A percentile compares a stretch with the other conserved stretches of the same genome.
Conservation (phyloP, 2,888 invertebrate species). For the Meta bourneti region DNA sequence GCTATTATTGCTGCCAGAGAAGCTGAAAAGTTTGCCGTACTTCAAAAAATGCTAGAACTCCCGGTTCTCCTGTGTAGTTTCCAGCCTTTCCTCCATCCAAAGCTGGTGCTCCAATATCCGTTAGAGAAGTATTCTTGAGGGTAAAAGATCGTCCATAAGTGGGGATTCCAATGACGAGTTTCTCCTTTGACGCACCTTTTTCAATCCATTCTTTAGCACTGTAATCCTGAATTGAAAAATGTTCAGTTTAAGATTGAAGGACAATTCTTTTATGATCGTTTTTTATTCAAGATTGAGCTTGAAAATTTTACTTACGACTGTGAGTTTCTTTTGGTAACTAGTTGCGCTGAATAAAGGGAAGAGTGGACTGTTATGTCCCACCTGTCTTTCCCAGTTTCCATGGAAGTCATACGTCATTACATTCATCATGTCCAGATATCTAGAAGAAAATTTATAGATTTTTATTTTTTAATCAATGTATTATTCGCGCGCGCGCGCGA, state of each 20-base stretch:
- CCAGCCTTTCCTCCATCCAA: conserved; percentile 92
- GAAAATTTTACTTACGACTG: conserved; percentile 86
- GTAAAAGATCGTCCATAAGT: conserved; percentile 96
- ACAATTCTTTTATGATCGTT: not conserved
- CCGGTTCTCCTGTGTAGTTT: conserved; percentile 94
- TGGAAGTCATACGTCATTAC: conserved; percentile 98
- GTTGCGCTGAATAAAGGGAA: conserved; percentile 93
- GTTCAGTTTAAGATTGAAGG: not conserved
- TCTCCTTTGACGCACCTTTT: conserved; percentile 95
- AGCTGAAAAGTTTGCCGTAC: conserved; percentile 79
- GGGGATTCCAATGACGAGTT: conserved; percentile 96
- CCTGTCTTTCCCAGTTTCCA: conserved; percentile 95
- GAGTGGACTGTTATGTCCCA: conserved; percentile 95
- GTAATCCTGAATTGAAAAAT: conserved; percentile 85
- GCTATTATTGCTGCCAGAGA: too few species aligned
- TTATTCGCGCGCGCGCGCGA: too few species aligned
- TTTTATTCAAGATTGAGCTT: not conserved
- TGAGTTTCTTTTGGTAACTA: conserved; percentile 94
- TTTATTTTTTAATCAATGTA: not conserved
- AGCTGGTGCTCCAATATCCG: conserved; percentile 95
- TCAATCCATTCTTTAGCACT: conserved; percentile 96
- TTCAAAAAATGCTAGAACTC: conserved; percentile 97
- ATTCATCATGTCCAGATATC: conserved; percentile 91
- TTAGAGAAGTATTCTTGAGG: conserved; percentile 90
- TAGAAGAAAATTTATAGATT: conserved; percentile 17